Evolutionary conservation across 2,888 invertebrate genomes (phyloP), one percentile per base, ranked within the genome.

Genomic region (Rotaria magnacalcarata): DNA sequence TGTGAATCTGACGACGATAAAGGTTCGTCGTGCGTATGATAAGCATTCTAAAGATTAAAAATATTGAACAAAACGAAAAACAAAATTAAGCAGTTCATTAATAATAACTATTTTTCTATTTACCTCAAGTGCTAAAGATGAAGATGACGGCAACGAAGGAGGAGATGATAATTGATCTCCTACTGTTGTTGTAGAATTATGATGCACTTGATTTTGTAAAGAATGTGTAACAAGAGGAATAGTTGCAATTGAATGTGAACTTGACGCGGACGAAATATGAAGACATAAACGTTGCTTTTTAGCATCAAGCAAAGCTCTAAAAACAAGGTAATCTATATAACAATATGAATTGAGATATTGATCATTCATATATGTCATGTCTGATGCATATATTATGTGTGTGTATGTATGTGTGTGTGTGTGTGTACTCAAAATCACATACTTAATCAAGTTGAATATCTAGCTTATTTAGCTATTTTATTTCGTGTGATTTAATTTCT

Each of bases 271-370:
- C 41, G 80, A 47, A 47, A 80, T 6, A 43, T 47, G 80, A 80
- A 24, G 80, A 34, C 67, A 27, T 41, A 27, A 67, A 67, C 67
- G 67, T 43, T 80, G 80, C 47, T 80, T 80, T 47, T 80, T 80
- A 43, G 80, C 80, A 47, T 80, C 80, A n/a, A 80, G 47, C 47
- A 47, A n/a, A 47, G 80, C 80, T 80, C 80, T 80, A 80, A 47
- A 7, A 80, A n/a, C 24, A 80, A 10, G 50, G 34, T 54, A 21
- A 3, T 54, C 14, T 67, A 16, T 67, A 34, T 6, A 41, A 67
- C 3, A 67, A 27, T 67, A 27, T 34, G 34, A 67, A 34, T 19
- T 67, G 34, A 27, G 67, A 67, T 67, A 41, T 67, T 34, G 34
- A 67, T 67, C 67, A 34, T 27, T 67, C 19, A 54, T 67, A 27